phyloP scores from a whole-genome alignment of 2,888 invertebrate genomes.

The Apodemia duryi region DNA sequence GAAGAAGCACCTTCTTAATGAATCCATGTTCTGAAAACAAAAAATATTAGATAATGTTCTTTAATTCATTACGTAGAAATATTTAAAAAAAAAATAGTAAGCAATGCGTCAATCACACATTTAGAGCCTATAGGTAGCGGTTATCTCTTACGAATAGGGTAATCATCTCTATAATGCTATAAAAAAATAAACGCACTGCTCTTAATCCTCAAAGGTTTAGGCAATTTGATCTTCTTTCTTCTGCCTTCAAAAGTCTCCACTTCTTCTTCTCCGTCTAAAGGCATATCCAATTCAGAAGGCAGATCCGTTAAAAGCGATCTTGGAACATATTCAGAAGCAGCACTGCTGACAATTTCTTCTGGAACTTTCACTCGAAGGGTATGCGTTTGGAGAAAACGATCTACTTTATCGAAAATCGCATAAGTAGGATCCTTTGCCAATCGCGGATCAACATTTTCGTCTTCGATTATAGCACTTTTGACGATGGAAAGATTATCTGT shows the following conservation, averaged over 20 bases:
- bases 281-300: conserved; percentile 84
- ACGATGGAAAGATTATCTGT: conserved; percentile 88
- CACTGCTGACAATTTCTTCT: conserved; percentile 78
- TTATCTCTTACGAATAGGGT: neutral
- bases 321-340: conserved; percentile 81
- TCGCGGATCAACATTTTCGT: conserved; percentile 61
- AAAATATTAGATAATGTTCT: conserved; percentile 12
- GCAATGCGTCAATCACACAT: neutral
- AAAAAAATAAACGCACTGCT: conserved; percentile 52
- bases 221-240: conserved; percentile 75
- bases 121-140: neutral
- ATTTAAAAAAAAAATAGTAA: neutral
- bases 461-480: conserved; percentile 77
- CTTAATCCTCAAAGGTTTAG: conserved; percentile 73
- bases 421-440: conserved; percentile 76
- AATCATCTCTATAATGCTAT: neutral
- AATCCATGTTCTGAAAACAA: conserved; percentile 85
- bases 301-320: conserved; percentile 81
- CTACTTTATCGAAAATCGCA: conserved; percentile 85
- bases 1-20: conserved; percentile 90
- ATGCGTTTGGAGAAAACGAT: conserved; percentile 86
- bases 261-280: conserved; percentile 81
- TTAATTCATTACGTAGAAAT: neutral
- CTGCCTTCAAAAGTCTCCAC: conserved; percentile 67
- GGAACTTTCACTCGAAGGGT: conserved; percentile 87